Percentiles rank a stretch among this genome's conserved stretches.
Conservation (phyloP, 2,888 invertebrate species). For the Phragmatobia fuliginosa region DNA sequence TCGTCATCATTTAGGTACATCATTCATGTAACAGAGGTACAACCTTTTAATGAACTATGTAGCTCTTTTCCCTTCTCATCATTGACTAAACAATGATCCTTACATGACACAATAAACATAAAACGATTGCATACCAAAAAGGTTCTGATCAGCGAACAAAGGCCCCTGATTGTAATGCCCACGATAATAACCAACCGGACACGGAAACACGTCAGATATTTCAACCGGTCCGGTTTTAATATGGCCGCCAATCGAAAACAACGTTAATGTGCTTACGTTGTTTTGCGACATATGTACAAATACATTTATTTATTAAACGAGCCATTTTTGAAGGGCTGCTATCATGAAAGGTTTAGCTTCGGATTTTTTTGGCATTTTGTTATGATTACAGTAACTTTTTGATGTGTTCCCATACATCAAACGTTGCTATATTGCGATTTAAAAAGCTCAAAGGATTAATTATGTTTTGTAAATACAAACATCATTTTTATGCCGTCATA, state of each 20-base stretch:
- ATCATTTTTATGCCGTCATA: not conserved
- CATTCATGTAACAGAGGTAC: not conserved
- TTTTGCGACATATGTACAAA: constrained; percentile 52
- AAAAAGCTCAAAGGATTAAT: not conserved
- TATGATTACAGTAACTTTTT: constrained; percentile 11
- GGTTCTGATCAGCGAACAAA: constrained; percentile 48
- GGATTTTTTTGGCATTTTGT: constrained; percentile 17
- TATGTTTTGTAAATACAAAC: not conserved
- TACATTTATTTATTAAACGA: constrained; percentile 48
- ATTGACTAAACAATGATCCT: not conserved
- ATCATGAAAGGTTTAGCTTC: constrained; percentile 35
- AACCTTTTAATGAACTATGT: not conserved
- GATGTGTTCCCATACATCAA: not conserved
- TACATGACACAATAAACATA: constrained; percentile 11
- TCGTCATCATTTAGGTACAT: too few species aligned
- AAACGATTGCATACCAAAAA: constrained; percentile 18
- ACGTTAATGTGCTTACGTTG: constrained; percentile 51
- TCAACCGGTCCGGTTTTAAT: constrained; percentile 51
- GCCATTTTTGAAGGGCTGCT: constrained; percentile 37
- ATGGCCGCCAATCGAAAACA: constrained; percentile 54
- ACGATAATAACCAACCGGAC: constrained; percentile 50
- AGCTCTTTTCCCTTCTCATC: not conserved
- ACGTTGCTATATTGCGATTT: not conserved
- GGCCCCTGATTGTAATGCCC: constrained; percentile 53
- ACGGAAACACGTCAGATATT: constrained; percentile 54